These are phyloP conservation scores for Xylota segnis DNA, from an alignment of 2,888 invertebrate species.

Conservation along the genomic window DNA sequence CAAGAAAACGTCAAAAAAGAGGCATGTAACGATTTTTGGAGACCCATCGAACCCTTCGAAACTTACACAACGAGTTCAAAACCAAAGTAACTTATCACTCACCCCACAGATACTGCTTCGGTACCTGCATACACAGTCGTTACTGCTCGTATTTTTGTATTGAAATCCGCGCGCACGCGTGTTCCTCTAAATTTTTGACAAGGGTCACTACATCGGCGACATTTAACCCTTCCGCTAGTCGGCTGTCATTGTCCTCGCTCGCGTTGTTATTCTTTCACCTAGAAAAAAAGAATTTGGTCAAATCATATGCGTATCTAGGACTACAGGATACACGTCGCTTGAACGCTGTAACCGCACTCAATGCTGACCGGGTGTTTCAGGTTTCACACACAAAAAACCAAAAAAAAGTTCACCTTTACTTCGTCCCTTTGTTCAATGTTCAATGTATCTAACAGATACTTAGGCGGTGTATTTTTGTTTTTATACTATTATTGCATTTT, in stretches of 20 bases:
- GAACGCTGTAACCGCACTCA: slow-evolving; percentile 37
- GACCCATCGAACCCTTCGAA: too few relatives aligned
- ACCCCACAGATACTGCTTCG: not conserved
- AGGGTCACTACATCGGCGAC: slow-evolving; percentile 36
- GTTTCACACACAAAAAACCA: slow-evolving; percentile 5
- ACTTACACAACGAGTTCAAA: too few relatives aligned
- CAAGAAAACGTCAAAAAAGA: too few relatives aligned
- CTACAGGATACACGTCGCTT: not conserved
- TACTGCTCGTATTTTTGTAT: not conserved
- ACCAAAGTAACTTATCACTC: too few relatives aligned
- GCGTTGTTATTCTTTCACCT: slow-evolving; percentile 21
- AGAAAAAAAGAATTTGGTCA: slow-evolving; percentile 33
- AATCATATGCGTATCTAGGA: slow-evolving; percentile 47
- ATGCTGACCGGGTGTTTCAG: slow-evolving; percentile 55
- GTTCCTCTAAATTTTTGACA: not conserved
- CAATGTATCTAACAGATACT: slow-evolving; percentile 43
- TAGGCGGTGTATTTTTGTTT: slow-evolving; percentile 16
- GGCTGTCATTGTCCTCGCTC: not conserved
- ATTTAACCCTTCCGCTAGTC: slow-evolving; percentile 33
- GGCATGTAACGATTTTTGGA: too few relatives aligned
- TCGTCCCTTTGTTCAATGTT: slow-evolving; percentile 49
- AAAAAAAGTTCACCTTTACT: slow-evolving; percentile 38
- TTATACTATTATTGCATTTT: slow-evolving; percentile 27
- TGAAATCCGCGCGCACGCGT: not conserved
- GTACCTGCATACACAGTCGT: not conserved